Conservation (phyloP, 1,140 invertebrate species). For the Lasioglossum albipes region DNA sequence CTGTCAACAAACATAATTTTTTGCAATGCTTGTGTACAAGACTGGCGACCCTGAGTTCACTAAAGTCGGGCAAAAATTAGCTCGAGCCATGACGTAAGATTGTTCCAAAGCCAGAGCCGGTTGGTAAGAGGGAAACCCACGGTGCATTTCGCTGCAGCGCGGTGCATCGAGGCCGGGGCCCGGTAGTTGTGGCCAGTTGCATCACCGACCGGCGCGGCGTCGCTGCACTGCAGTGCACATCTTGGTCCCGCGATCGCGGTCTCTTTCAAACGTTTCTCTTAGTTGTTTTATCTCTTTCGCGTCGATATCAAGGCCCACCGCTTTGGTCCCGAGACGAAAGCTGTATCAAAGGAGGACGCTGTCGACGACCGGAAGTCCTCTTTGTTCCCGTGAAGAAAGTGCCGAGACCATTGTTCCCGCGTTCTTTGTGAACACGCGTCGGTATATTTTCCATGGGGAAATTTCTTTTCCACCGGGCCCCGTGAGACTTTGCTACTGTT, state of each 20-base stretch:
- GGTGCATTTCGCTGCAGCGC: conserved; percentile 14
- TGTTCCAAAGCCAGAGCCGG: background rate
- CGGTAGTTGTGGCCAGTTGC: conserved; percentile 43
- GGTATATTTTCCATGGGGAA: too few species aligned
- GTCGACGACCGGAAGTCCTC: too few species aligned
- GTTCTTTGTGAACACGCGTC: too few species aligned
- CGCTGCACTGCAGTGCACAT: background rate
- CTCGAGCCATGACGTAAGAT: background rate
- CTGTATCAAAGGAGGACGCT: too few species aligned
- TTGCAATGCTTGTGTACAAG: too few species aligned
- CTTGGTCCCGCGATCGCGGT: background rate
- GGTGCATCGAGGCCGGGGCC: conserved; percentile 16
- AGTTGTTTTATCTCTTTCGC: background rate
- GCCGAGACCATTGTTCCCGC: too few species aligned
- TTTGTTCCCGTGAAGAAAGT: too few species aligned
- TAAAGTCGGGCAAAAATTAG: background rate
- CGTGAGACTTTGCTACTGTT: too few species aligned
- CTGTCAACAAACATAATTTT: too few species aligned
- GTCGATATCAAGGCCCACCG: too few species aligned
- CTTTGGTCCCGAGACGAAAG: too few species aligned
- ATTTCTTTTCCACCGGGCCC: too few species aligned
- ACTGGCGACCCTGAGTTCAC: background rate
- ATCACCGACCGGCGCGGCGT: conserved; percentile 38
- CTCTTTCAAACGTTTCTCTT: background rate
- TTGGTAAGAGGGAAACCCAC: conserved; percentile 37